A percentile compares a stretch with the other conserved stretches of the same genome.
Evolutionary conservation across 1,140 invertebrate genomes (phyloP).

Genomic region (Ostrea edulis): DNA sequence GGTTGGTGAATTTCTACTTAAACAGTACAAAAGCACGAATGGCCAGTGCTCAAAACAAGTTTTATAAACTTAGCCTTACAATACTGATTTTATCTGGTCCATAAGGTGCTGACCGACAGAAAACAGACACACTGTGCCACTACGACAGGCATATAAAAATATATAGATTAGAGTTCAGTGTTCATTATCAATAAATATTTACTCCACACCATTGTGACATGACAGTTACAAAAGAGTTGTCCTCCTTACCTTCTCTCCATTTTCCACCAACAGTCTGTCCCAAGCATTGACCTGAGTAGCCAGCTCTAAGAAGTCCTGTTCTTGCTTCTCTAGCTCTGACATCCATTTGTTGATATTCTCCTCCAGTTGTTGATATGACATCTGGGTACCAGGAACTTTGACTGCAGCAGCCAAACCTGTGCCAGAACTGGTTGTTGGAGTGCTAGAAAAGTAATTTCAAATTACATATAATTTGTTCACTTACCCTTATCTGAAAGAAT

Average conservation of each 20-base stretch:
- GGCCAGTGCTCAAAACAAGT: too few relatives aligned
- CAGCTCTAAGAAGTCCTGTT: conserved; percentile 95
- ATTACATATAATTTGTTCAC: too few relatives aligned
- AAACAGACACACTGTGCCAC: too few relatives aligned
- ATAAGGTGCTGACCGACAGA: too few relatives aligned
- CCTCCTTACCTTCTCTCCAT: conserved; percentile 90
- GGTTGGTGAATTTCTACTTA: too few relatives aligned
- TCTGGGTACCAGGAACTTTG: conserved; percentile 70
- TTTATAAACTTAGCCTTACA: too few relatives aligned
- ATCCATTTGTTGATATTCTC: conserved; percentile 98
- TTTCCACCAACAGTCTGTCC: conserved; percentile 93
- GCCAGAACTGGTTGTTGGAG: not conserved
- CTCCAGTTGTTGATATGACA: conserved; percentile 94
- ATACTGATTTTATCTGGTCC: too few relatives aligned
- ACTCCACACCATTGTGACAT: not conserved
- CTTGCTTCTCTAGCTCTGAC: conserved; percentile 94
- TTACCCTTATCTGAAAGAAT: too few relatives aligned
- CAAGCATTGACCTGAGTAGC: conserved; percentile 96
- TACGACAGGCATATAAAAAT: not conserved
- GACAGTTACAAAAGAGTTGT: not conserved
- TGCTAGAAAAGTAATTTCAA: not conserved
- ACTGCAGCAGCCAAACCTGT: not conserved
- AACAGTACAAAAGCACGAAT: too few relatives aligned
- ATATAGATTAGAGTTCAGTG: not conserved
- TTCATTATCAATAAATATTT: not conserved